phyloP scores from a whole-genome alignment of 2,888 invertebrate species.

The Cancer borealis region DNA sequence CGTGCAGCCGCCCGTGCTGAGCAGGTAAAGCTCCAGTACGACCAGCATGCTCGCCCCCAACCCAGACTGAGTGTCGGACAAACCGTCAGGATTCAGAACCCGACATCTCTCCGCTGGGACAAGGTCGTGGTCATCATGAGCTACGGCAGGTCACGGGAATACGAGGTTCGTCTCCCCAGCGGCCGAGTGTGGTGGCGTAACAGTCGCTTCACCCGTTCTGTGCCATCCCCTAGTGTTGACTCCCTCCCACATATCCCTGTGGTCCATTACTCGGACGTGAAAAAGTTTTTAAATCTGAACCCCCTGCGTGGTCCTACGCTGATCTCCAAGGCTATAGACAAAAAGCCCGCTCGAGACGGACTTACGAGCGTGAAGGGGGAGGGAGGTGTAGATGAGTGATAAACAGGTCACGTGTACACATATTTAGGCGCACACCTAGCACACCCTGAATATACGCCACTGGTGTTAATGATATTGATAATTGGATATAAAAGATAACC shows the following conservation, averaged over 20 bases:
- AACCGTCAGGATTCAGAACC: neutral
- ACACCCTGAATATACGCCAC: too few relatives aligned
- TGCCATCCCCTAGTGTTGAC: neutral
- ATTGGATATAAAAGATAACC: too few relatives aligned
- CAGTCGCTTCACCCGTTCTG: neutral
- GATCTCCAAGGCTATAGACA: slow-evolving; percentile 5
- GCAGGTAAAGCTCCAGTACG: neutral
- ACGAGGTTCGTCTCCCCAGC: neutral
- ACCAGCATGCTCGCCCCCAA: neutral
- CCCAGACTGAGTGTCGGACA: slow-evolving; percentile 24
- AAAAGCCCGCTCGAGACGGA: neutral
- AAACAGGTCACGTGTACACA: too few relatives aligned
- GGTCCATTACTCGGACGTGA: neutral
- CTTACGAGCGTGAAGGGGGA: neutral
- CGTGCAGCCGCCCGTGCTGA: slow-evolving; percentile 1
- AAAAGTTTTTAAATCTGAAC: neutral
- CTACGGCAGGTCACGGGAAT: slow-evolving; percentile 6
- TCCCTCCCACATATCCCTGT: slow-evolving; percentile 21
- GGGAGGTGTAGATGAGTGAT: slow-evolving; percentile 11
- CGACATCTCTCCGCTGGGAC: slow-evolving; percentile 18
- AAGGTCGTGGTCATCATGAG: slow-evolving; percentile 37
- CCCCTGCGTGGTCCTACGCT: neutral
- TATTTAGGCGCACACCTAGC: too few relatives aligned
- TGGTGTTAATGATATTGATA: too few relatives aligned
- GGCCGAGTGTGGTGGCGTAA: slow-evolving; percentile 16